Evolutionary conservation across 2,888 invertebrate species (phyloP).

Genomic region (Ceriagrion tenellum): DNA sequence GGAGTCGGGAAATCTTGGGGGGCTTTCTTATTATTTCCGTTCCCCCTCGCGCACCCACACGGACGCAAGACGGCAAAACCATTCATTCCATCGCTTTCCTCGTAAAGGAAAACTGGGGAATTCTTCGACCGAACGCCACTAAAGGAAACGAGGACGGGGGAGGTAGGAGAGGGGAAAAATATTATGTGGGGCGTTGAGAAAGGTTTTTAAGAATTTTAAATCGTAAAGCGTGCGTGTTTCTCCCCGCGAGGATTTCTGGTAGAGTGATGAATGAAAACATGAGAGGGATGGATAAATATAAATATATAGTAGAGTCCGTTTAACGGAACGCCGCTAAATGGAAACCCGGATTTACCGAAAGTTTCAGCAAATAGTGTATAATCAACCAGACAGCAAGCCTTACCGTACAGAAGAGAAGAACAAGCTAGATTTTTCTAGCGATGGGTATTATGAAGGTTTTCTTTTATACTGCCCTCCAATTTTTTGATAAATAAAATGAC

Average conservation of each 20-base stretch:
- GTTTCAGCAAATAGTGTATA: too few species aligned
- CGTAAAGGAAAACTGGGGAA: background rate
- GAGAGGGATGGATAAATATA: background rate
- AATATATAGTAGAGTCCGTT: too few species aligned
- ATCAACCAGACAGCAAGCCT: too few species aligned
- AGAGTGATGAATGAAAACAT: background rate
- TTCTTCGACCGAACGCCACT: slow-evolving; percentile 12
- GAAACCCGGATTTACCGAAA: too few species aligned
- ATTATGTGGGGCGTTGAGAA: too few species aligned
- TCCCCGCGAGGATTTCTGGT: background rate
- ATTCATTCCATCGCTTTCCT: background rate
- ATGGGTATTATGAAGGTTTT: too few species aligned
- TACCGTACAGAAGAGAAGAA: too few species aligned
- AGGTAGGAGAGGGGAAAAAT: background rate
- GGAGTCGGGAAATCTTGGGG: background rate
- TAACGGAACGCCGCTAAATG: too few species aligned
- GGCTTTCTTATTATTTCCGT: background rate
- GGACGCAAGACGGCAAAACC: background rate
- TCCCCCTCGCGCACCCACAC: background rate
- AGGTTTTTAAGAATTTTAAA: background rate
- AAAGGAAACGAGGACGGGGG: background rate
- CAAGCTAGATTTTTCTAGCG: too few species aligned
- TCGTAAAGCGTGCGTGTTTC: background rate
- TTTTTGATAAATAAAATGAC: too few species aligned
- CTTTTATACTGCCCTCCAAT: too few species aligned